Conservation (phyloP, 2,113 vertebrate species). For the Myocastor coypus region DNA sequence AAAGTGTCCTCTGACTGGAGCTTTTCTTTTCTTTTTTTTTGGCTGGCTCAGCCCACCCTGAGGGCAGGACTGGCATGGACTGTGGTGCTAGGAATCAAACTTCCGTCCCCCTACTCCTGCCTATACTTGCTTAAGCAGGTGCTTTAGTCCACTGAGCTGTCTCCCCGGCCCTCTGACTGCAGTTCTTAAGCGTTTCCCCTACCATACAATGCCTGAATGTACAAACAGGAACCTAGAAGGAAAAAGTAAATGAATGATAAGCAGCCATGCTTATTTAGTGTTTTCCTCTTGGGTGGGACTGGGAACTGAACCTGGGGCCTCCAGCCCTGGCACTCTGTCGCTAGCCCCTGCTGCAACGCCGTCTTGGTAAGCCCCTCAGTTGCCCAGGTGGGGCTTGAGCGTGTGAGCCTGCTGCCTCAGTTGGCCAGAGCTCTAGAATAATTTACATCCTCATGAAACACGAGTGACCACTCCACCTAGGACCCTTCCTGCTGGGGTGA, state of each 20-base stretch:
- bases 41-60: no score
- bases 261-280: neutral
- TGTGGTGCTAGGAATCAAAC: no score
- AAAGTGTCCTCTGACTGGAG: neutral
- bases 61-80: no score
- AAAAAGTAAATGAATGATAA: neutral
- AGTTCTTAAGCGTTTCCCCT: conserved; percentile 23
- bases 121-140: no score
- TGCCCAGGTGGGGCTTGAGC: neutral
- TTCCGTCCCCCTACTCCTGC: no score
- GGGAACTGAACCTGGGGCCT: neutral
- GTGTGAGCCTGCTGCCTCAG: neutral
- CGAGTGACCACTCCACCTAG: neutral
- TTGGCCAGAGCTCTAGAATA: neutral
- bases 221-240: neutral
- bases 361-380: neutral
- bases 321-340: neutral
- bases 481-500: neutral
- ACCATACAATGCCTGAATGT: neutral
- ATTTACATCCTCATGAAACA: neutral
- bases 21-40: no score
- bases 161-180: no score
- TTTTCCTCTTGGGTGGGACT: neutral
- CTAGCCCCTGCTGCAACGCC: neutral
- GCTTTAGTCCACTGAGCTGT: no score